Evolutionary conservation across 2,888 invertebrate genomes (phyloP).

Genomic region (Anaspis maculata): DNA sequence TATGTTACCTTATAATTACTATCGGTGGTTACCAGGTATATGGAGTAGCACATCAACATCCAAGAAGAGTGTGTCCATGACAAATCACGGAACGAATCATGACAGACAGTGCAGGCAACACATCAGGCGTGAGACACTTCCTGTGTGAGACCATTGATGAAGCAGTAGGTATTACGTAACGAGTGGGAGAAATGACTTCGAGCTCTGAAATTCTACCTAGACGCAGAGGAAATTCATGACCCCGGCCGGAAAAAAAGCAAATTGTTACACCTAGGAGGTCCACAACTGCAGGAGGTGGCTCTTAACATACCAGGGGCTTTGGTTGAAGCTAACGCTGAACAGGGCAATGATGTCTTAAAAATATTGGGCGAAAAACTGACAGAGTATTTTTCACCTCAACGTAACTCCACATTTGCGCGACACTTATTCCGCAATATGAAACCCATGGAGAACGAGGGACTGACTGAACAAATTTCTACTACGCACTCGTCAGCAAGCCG

Average conservation of each 20-base stretch:
- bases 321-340: constrained; percentile 6
- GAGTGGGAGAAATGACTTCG: constrained; percentile 24
- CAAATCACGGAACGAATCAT: too few species aligned
- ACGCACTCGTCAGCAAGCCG: constrained; percentile 25
- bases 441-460: constrained; percentile 19
- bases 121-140: constrained; percentile 19
- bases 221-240: constrained; percentile 21
- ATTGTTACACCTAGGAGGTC: constrained; percentile 23
- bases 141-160: constrained; percentile 20
- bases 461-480: constrained; percentile 27
- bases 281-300: constrained; percentile 23
- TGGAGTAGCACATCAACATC: too few species aligned
- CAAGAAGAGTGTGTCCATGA: too few species aligned
- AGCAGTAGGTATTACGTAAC: constrained; percentile 14
- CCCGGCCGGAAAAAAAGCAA: constrained; percentile 20
- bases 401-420: constrained; percentile 28
- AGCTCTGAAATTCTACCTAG: constrained; percentile 22
- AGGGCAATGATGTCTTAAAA: constrained; percentile 19
- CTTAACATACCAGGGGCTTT: constrained; percentile 23
- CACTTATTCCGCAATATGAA: constrained; percentile 22
- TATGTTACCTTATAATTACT: too few species aligned
- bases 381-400: constrained; percentile 26
- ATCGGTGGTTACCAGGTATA: too few species aligned
- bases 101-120: too few species aligned
- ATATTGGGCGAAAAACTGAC: constrained; percentile 20